Conservation (phyloP, 2,113 vertebrate genomes). For the Brachyhypopomus gauderio region DNA sequence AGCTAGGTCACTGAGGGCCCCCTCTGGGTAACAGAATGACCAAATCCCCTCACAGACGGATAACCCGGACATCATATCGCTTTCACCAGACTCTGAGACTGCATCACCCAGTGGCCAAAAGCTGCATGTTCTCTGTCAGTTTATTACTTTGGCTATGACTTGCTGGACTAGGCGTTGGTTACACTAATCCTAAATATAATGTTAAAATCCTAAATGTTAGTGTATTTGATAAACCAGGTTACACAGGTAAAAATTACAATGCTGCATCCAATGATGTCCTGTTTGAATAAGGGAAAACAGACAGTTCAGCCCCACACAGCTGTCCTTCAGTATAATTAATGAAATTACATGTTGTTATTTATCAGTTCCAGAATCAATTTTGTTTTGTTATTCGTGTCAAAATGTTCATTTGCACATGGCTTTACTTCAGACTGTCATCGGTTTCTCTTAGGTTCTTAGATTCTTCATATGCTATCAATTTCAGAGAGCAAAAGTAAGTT, state of each 20-base stretch:
- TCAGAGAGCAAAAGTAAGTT: no score
- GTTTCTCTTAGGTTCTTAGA: no score
- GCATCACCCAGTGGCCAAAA: neutral
- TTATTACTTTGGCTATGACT: slow-evolving; percentile 11
- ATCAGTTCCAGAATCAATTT: no score
- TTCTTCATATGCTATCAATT: no score
- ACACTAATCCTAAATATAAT: no score
- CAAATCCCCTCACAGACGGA: neutral
- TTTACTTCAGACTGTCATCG: no score
- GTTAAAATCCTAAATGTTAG: no score
- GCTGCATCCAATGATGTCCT: neutral
- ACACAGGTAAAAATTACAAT: neutral
- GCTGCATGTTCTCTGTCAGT: neutral
- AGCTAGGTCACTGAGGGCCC: slow-evolving; percentile 11
- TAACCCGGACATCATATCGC: neutral
- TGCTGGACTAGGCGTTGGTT: neutral
- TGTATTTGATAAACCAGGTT: neutral
- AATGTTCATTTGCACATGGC: no score
- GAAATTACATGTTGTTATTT: no score
- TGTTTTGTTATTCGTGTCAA: no score
- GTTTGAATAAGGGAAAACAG: neutral
- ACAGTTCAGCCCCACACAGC: no score
- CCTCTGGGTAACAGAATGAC: slow-evolving; percentile 16
- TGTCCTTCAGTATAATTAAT: no score
- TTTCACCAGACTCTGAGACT: neutral